A percentile compares a stretch with the other conserved stretches of the same genome.
Evolutionary conservation across 2,888 invertebrate genomes (phyloP).

Genomic region (Coronaproctus castanopsis): DNA sequence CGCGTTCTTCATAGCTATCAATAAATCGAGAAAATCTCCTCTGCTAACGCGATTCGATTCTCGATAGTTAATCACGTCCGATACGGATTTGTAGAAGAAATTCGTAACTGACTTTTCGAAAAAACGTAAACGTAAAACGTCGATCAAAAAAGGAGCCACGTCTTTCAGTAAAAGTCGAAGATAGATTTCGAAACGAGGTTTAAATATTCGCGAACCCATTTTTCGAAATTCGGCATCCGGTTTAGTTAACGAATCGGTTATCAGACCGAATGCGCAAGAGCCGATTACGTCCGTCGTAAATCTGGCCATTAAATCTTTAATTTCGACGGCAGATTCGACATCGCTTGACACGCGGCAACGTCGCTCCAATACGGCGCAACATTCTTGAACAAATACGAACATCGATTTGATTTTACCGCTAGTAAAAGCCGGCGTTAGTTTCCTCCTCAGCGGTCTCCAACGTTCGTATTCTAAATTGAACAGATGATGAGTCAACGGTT

Average conservation of each 20-base stretch:
- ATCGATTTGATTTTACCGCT: conserved; percentile 34
- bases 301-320: conserved; percentile 27
- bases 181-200: conserved; percentile 12
- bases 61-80: conserved; percentile 20
- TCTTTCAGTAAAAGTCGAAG: neutral
- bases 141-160: conserved; percentile 15
- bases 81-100: conserved; percentile 21
- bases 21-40: conserved; percentile 20
- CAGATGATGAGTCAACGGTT: conserved; percentile 26
- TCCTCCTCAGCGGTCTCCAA: conserved; percentile 33
- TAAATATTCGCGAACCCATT: conserved; percentile 22
- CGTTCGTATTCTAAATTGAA: conserved; percentile 30
- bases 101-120: conserved; percentile 17
- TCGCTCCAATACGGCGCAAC: conserved; percentile 21
- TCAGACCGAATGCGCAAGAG: conserved; percentile 30
- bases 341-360: neutral
- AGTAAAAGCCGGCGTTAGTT: conserved; percentile 34
- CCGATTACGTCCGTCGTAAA: conserved; percentile 32
- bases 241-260: conserved; percentile 27
- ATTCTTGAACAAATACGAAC: conserved; percentile 29
- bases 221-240: conserved; percentile 26
- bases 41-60: conserved; percentile 18
- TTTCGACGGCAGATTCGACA: conserved; percentile 22
- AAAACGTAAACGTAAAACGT: conserved; percentile 16
- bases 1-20: conserved; percentile 4